Base-by-base conservation (phyloP, 2,888 invertebrate species). In the Punctoribates punctum region DNA sequence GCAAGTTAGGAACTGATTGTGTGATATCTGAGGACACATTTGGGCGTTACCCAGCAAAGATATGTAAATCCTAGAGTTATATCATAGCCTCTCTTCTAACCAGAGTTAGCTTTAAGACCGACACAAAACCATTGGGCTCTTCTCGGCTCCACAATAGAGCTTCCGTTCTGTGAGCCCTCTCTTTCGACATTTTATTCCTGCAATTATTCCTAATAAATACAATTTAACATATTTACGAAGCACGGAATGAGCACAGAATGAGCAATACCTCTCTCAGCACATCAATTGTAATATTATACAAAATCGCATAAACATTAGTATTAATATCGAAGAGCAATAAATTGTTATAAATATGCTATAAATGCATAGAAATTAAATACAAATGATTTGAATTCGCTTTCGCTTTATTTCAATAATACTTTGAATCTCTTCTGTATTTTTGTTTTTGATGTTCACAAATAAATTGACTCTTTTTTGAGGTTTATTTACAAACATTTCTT, bases 11-110 rank as follows among this genome's bases (percentile, higher is more conserved):
- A 65, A 17, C 20, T 34, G 17, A 65, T 65, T 65, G 65, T 65
- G 65, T 65, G 65, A 65, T 65, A 65, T 65, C 65, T 65, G 65
- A 65, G 65, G 65, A 65, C 65, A 65, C 65, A 65, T 65, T 65
- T 65, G 65, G 65, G 65, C 65, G 65, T 29, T 34, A 34, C 65
- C 65, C 13, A 65, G 65, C 65, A 29, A 29, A 29, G 34, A 65
- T 65, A 65, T 65, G 34, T 65, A 65, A 29, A 65, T 17, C 38
- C 42, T 34, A 9, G 25, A 23, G 25, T 23, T 23, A 25, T 57
- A 57, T 25, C 13, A 34, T 20, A 34, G 34, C 65, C 65, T 65
- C 34, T 34, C 5, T 34, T 65, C 29, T 34, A 38, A 29, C 65
- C 57, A 57, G 13, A 57, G 23, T 57, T 57, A 57, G 57, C 25